Evolutionary conservation across 2,797 vertebrate genomes (phyloP).

Genomic region (Phyllotis vaccarum): DNA sequence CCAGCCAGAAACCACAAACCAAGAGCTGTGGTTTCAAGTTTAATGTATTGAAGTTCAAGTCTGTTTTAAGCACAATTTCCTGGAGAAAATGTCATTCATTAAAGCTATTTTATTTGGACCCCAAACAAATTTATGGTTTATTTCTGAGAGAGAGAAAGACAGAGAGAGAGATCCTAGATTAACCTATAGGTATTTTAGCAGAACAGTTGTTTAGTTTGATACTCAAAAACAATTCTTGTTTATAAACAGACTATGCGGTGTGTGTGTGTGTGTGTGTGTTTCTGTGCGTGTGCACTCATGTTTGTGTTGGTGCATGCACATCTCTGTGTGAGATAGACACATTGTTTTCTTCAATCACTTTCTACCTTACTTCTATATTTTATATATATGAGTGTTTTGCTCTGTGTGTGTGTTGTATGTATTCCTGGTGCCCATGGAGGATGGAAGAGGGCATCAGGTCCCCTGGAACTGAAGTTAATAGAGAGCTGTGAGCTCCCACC

Average conservation of each 20-base stretch:
- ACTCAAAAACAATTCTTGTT: neutral
- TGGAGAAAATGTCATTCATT: conserved; percentile 8
- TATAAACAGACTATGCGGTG: neutral
- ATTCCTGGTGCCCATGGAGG: neutral
- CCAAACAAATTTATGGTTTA: neutral
- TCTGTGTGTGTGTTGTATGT: neutral
- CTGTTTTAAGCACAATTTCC: neutral
- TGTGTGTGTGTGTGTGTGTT: neutral
- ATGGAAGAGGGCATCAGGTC: neutral
- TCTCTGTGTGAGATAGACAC: neutral
- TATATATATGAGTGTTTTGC: neutral
- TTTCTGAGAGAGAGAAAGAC: neutral
- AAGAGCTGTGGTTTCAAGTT: conserved; percentile 50
- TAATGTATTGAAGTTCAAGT: conserved; percentile 39
- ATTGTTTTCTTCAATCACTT: neutral
- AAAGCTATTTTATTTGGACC: conserved; percentile 9
- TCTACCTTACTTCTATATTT: neutral
- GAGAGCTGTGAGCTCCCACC: neutral
- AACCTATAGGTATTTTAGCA: neutral
- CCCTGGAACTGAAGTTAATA: neutral
- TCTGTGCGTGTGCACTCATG: neutral
- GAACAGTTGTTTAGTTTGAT: neutral
- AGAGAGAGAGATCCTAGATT: neutral
- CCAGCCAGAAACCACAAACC: conserved; percentile 54
- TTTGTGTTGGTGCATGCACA: neutral